Conservation (phyloP, 2,113 vertebrate species). For the Psammodynastes pulverulentus region DNA sequence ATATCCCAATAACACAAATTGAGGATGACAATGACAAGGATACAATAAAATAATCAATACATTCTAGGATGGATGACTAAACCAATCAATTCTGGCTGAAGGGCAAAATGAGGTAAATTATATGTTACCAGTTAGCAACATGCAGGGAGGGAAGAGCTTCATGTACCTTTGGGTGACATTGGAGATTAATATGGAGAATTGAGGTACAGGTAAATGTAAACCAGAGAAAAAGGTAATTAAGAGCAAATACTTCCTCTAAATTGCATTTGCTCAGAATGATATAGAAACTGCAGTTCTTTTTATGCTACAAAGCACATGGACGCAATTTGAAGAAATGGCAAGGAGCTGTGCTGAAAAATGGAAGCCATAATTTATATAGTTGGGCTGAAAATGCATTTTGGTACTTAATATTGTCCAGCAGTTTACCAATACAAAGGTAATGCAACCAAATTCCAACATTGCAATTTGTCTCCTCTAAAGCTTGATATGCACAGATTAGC, state of each 20-base stretch:
- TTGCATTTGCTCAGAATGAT: not conserved
- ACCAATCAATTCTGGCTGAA: not conserved
- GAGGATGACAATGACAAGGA: not conserved
- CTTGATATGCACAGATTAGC: not conserved
- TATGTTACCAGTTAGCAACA: not conserved
- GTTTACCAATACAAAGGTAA: fast-evolving
- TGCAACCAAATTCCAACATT: not conserved
- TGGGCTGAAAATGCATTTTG: fast-evolving
- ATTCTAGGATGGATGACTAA: not conserved
- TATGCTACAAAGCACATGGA: not conserved
- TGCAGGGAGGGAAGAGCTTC: not conserved
- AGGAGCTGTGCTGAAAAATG: not conserved
- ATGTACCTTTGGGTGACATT: not conserved
- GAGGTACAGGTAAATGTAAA: not conserved
- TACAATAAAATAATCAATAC: not conserved
- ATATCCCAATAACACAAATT: not conserved
- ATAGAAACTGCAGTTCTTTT: not conserved
- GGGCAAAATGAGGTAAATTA: not conserved
- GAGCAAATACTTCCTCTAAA: fast-evolving
- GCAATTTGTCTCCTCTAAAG: not conserved
- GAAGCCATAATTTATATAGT: not conserved
- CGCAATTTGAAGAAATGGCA: not conserved
- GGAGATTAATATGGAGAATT: not conserved
- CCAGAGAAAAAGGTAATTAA: not conserved
- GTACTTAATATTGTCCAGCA: not conserved